Base-by-base conservation (phyloP, 2,113 vertebrate genomes). In the Arenaria interpres region DNA sequence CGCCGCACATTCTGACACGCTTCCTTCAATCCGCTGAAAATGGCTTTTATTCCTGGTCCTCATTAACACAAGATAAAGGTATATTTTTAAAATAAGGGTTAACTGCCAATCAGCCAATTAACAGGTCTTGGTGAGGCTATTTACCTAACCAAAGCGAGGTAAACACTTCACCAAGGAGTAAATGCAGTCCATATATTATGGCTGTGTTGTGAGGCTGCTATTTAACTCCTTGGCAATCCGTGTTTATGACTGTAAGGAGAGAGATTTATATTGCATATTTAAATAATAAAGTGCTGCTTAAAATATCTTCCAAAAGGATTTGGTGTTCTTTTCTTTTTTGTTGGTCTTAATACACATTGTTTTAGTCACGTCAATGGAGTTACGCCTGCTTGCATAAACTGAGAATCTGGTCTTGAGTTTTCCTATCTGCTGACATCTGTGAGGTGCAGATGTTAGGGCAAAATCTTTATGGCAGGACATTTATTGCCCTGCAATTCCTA, bases 201-300 rank as follows among this genome's bases (percentile, higher is more conserved):
- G 66, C 20, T 2, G 2, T 46, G 43, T 59, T 85, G 27, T 67
- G 35, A 88, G 14, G 66, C 30, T 89, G 84, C 35, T 88, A 68
- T 57, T 74, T 82, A 88, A 63, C 64, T 90, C 73, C 43, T 74
- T 54, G 59, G 32, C 66, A 87, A 81, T 67, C 50, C 67, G 18
- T 67, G 56, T 87, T 93, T 78, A 69, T 3, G 53, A 68, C n/a
- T 75, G 3, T 37, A 91, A 93, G 64, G 25, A 80, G 30, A 30
- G 87, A 78, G 90, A 89, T 67, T 91, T 91, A 93, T 95, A 20
- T 28, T 59, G 51, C 68, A 24, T 81, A 92, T 89, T 93, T 66
- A 89, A 94, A 77, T 63, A 77, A 81, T 27, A 69, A 80, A 73
- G 20, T 14, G 27, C 54, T 35, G 39, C 37, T 63, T 92, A 69